Evolutionary conservation across 2,113 vertebrate species (phyloP), one percentile per base, ranked within the genome.

Genomic region (Tapirus terrestris): DNA sequence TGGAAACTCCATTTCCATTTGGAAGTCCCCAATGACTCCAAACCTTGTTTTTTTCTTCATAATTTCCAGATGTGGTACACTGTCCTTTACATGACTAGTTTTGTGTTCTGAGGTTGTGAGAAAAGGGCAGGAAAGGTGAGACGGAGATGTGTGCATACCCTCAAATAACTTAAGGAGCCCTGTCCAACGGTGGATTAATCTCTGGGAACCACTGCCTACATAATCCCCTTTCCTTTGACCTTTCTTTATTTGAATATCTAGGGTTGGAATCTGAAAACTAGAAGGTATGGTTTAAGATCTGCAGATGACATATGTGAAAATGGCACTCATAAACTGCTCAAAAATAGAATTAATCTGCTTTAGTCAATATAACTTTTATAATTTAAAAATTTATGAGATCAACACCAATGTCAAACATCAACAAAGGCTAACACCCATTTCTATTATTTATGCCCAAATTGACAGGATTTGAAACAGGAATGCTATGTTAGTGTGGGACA

Each of bases 201-300:
- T 43, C 51, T 65, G 61, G 63, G 67, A 8, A 72, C 76, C 76
- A 94, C 0, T n/a, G 68, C 45, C 36, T 53, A 82, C 2, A 31
- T 18, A 53, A 60, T 65, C 48, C 27, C 14, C 33, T 63, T 80
- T 72, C 70, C 17, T 70, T 8, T 67, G 23, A 73, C 73, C 63
- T 91, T 58, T 90, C 80, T 93, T 63, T 70, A n/a, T 48, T 39
- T 95, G 70, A 92, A 43, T 79, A 77, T 48, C 10, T 81, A 91
- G 25, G 14, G 36, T 70, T 90, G 60, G 65, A 94, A 70, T 91
- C 27, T 84, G 72, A 93, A 90, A 80, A 80, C 18, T 45, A 48
- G 16, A 76, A 76, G 17, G 39, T 51, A 2, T 79, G n/a, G 11
- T 70, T 87, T 80, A 89, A 58, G 31, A 79, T 90, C 31, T 73